phyloP scores from a whole-genome alignment of 1,140 invertebrate species.

The Drosophila serrata region DNA sequence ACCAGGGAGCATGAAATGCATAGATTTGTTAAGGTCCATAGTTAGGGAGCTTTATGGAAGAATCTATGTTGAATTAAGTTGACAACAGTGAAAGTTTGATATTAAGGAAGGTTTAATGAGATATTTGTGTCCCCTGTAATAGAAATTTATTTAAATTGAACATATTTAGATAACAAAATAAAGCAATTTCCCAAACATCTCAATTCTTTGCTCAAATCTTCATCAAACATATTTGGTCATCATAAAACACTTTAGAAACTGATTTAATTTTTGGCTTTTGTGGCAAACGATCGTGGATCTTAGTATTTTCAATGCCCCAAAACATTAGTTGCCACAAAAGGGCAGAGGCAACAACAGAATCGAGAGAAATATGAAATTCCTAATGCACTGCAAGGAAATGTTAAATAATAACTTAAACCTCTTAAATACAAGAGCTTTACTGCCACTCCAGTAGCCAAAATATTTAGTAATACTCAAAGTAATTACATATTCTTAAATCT shows the following conservation, averaged over 20 bases:
- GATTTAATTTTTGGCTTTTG: slow-evolving; percentile 27
- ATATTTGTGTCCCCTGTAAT: too few relatives aligned
- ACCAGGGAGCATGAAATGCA: slow-evolving; percentile 7
- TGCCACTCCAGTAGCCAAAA: background rate
- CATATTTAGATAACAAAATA: too few relatives aligned
- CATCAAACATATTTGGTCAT: slow-evolving; percentile 22
- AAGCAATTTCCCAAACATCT: background rate
- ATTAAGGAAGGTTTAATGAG: background rate
- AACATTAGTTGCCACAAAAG: slow-evolving; percentile 59
- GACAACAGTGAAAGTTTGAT: slow-evolving; percentile 13
- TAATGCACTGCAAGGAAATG: slow-evolving; percentile 9
- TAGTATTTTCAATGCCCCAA: slow-evolving; percentile 29
- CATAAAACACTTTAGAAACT: slow-evolving; percentile 28
- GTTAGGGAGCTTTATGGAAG: slow-evolving; percentile 3
- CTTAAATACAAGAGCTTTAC: background rate
- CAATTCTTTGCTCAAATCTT: background rate
- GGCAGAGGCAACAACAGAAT: slow-evolving; percentile 46
- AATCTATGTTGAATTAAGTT: slow-evolving; percentile 2
- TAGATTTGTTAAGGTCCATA: slow-evolving; percentile 1
- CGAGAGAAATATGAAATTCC: slow-evolving; percentile 70
- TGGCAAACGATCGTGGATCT: slow-evolving; percentile 10
- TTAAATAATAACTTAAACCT: background rate
- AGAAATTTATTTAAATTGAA: too few relatives aligned
- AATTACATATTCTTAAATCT: background rate
- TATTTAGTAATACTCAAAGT: too few relatives aligned